These are phyloP conservation scores for mouse (Mus musculus) DNA, from an alignment of 2,113 vertebrate species.

Conservation along the genomic window DNA sequence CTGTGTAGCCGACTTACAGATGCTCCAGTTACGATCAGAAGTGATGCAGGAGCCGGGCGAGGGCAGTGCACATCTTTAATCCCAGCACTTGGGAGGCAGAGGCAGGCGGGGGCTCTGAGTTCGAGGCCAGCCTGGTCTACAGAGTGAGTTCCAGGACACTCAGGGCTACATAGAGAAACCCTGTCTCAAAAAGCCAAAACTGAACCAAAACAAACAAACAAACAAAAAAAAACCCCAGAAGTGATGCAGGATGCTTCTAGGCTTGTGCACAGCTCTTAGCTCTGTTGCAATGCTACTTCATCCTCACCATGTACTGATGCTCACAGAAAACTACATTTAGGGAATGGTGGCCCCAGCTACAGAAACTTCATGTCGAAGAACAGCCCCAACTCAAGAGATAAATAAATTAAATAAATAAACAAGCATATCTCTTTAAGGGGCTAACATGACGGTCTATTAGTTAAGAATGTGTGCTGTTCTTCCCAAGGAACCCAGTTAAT, in stretches of 20 bases:
- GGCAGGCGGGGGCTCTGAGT: not conserved
- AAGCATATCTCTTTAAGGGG: not conserved
- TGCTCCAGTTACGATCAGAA: not conserved
- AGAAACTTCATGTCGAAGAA: not conserved
- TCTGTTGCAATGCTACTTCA: not conserved
- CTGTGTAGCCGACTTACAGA: not conserved
- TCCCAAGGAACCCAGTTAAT: not conserved
- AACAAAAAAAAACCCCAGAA: too few species aligned
- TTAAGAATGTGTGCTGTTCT: not conserved
- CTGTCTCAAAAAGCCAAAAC: not conserved
- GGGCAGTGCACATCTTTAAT: too few species aligned
- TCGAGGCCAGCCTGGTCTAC: not conserved
- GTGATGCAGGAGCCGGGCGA: not conserved
- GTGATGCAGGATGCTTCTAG: not conserved
- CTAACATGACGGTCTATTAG: not conserved
- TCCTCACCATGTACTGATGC: not conserved
- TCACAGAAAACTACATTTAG: not conserved
- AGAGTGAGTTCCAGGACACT: not conserved
- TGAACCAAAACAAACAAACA: not conserved
- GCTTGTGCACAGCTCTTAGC: not conserved
- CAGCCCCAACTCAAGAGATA: too few species aligned
- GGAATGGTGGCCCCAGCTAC: not conserved
- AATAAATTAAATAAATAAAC: not conserved
- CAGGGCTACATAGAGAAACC: not conserved
- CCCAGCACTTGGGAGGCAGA: too few species aligned